Evolutionary conservation across 2,797 vertebrate species (phyloP).

Genomic region (Pseudomugil gertrudae): DNA sequence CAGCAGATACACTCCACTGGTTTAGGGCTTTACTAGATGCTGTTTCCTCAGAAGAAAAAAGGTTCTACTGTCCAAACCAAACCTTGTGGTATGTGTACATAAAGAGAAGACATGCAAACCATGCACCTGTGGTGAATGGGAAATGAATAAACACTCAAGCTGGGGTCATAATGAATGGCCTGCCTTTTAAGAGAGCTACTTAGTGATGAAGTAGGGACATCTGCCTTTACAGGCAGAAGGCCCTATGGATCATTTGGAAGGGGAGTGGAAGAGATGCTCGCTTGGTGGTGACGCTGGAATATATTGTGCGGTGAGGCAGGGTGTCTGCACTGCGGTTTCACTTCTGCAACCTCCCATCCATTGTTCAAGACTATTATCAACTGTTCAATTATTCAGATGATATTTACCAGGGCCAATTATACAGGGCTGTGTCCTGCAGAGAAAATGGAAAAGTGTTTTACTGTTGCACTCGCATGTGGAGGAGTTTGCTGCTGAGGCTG

Average conservation of each 20-base stretch:
- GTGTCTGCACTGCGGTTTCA: conserved; percentile 82
- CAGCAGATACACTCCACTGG: conserved; percentile 5
- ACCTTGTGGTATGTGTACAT: conserved; percentile 32
- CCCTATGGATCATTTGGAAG: conserved; percentile 32
- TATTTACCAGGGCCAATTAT: conserved; percentile 85
- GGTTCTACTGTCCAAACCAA: conserved; percentile 1
- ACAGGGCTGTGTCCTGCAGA: conserved; percentile 75
- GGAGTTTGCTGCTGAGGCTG: conserved; percentile 65
- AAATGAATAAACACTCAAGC: conserved; percentile 72
- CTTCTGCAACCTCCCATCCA: conserved; percentile 80
- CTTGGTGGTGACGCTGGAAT: conserved; percentile 62
- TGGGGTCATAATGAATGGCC: conserved; percentile 74
- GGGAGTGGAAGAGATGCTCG: conserved; percentile 41
- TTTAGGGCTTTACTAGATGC: conserved; percentile 28
- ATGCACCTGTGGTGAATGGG: conserved; percentile 68
- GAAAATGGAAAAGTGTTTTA: conserved; percentile 79
- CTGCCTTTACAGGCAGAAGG: conserved; percentile 56
- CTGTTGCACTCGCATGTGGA: conserved; percentile 69
- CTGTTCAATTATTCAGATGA: conserved; percentile 85
- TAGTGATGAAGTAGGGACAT: conserved; percentile 76
- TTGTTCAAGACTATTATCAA: conserved; percentile 81
- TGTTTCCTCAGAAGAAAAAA: conserved; percentile 23
- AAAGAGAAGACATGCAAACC: conserved; percentile 35
- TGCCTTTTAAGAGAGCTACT: conserved; percentile 76
- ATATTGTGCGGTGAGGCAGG: conserved; percentile 75